A percentile compares a stretch with the other conserved stretches of the same genome.
Conservation (phyloP, 2,888 invertebrate genomes). For the Philereme transversata region DNA sequence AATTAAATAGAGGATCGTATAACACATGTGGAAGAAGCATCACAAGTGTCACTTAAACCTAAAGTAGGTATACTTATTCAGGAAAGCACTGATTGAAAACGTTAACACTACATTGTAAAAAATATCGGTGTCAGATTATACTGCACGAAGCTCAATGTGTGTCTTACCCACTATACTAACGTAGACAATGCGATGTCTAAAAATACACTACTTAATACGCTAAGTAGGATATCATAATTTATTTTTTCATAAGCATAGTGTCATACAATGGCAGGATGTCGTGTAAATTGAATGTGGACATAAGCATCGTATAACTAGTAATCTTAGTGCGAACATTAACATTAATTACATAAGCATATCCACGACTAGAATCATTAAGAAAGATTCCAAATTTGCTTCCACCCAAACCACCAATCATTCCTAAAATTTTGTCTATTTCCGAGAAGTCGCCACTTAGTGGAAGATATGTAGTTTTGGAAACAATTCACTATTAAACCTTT, state of each 20-base stretch:
- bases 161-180: slow-evolving; percentile 79
- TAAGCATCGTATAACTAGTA: slow-evolving; percentile 79
- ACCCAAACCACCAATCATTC: slow-evolving; percentile 32
- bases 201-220: slow-evolving; percentile 81
- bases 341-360: slow-evolving; percentile 73
- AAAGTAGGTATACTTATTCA: slow-evolving; percentile 54
- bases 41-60: slow-evolving; percentile 54
- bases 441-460: slow-evolving; percentile 74
- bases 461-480: slow-evolving; percentile 77
- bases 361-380: slow-evolving; percentile 80
- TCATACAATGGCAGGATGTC: slow-evolving; percentile 81
- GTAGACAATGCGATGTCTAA: slow-evolving; percentile 82
- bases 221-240: slow-evolving; percentile 79
- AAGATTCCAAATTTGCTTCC: slow-evolving; percentile 78
- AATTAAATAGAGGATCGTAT: slow-evolving; percentile 31
- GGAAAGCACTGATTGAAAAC: slow-evolving; percentile 65
- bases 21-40: slow-evolving; percentile 40
- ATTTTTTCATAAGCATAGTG: slow-evolving; percentile 82
- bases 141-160: slow-evolving; percentile 80
- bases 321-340: slow-evolving; percentile 78
- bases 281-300: slow-evolving; percentile 80
- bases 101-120: slow-evolving; percentile 71
- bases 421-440: slow-evolving; percentile 59
- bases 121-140: slow-evolving; percentile 76
- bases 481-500: slow-evolving; percentile 79